Evolutionary conservation across 2,797 vertebrate genomes (phyloP).

Genomic region (Pipistrellus pipistrellus): DNA sequence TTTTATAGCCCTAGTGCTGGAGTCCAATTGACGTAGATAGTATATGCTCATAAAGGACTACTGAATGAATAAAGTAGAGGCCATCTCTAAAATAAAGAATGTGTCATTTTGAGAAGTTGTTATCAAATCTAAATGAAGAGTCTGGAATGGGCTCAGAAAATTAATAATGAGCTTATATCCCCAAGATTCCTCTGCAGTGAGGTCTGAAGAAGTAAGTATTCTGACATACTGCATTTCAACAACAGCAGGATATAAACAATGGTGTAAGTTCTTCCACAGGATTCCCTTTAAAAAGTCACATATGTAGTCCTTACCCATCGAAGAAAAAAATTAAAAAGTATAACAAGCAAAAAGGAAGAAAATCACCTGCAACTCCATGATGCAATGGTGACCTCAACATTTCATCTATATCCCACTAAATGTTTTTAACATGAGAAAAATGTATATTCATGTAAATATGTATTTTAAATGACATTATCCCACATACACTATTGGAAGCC

Average conservation of each 20-base stretch:
- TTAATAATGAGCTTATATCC: background rate
- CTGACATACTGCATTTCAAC: background rate
- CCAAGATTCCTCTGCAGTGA: background rate
- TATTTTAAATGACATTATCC: background rate
- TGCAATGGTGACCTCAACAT: background rate
- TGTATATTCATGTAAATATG: background rate
- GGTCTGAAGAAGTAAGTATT: background rate
- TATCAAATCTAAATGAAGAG: slow-evolving; percentile 42
- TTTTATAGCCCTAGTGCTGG: background rate
- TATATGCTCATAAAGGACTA: background rate
- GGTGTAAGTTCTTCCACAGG: background rate
- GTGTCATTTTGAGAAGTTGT: slow-evolving; percentile 21
- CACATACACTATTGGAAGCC: background rate
- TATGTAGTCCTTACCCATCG: background rate
- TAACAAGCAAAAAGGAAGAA: background rate
- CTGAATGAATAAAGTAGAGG: background rate
- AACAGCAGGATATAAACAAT: background rate
- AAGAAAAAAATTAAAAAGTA: background rate
- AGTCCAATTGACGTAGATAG: background rate
- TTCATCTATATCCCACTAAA: background rate
- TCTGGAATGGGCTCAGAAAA: background rate
- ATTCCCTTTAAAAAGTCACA: slow-evolving; percentile 6
- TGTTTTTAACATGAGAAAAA: background rate
- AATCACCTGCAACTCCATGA: slow-evolving; percentile 13
- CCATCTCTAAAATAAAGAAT: background rate